Base-by-base conservation (phyloP, 2,113 vertebrate species). In the Hylia prasina region DNA sequence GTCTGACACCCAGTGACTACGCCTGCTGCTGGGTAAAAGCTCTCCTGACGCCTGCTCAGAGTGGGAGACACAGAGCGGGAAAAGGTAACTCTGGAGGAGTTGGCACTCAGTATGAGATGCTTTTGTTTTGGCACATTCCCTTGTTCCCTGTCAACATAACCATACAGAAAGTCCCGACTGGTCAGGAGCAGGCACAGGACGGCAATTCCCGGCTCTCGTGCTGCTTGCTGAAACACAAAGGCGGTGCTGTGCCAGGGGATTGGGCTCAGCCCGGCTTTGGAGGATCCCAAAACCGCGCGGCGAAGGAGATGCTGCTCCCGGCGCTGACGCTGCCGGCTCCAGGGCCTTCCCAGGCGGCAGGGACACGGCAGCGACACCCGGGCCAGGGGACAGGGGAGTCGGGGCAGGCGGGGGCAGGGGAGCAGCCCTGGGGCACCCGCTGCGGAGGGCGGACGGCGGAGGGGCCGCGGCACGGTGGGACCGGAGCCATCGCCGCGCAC, bases 401-500 rank as follows among this genome's bases (percentile, higher is more conserved):
- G 28, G 31, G 2, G 4, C 8, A 2, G 64, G 35, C 27, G 60
- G 40, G 25, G 42, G 16, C n/a, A 5, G 0, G 37, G 57, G 31
- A 60, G 58, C 58, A 54, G 58, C 28, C 11, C 31, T 14, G 37
- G n/a, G 51, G 31, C 11, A 48, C 3, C 54, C n/a, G 12, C 7
- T 15, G 48, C 48, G 9, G 8, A 11, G 48, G 48, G 24, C 48
- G 25, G 15, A 20, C 3, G 15, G 25, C 21, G 42, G 76, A 39
- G 66, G 1, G 10, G 57, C 57, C 5, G n/a, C 15, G 11, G 4
- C 22, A 7, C 2, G 6, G 9, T 4, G 53, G 53, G 53, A 54
- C 31, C 56, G 15, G 56, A 35, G 56, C 56, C 3, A 7, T 2
- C 17, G 0, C 4, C 6, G 6, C 45, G 0, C 3, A 11, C 1